Base-by-base conservation (phyloP, 30 jellyfish, hydroid and myxozoan genomes). In the Aurelia aurita complex sp. Pacific region DNA sequence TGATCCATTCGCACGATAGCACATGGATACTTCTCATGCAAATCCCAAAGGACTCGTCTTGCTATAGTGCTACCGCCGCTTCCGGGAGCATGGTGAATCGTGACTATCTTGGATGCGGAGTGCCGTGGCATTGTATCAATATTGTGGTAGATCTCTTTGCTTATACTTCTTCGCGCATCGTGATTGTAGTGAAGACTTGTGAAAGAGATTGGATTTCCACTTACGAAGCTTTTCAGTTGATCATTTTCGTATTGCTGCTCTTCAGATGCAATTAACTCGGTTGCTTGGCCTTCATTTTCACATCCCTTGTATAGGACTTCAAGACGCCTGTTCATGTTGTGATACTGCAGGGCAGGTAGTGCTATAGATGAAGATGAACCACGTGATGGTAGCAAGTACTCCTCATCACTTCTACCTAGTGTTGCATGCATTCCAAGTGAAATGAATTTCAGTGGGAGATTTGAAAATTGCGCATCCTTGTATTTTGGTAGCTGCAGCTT, bases 31-130 rank as follows among this genome's bases (percentile, higher is more conserved):
- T 63, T 51, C 13, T 16, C 16, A 42, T 70, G 91, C 2, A 82
- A 50, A 16, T 82, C 85, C 91, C 91, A 82, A 2, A 82, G 78
- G 7, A 70, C 85, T 3, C 91, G 42, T 54, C 91, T 51, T 6
- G 91, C 91, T n/a, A 82, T 73, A 0, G 91, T 82, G 2, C 85
- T 54, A 2, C 91, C 91, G 14, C 91, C 91, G 33, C 85, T 60
- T 53, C 91, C 91, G 2, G 91, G 91, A 62, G 85, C 75, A 55
- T 82, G 85, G 12, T 64, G 7, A 12, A 82, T 70, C 61, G 61
- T 72, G 12, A 82, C 85, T 1, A 82, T 82, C 64, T 70, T 79
- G 13, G 90, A 64, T 10, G 67, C 34, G 14, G 62, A 23, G 54
- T 2, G 42, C 33, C 63, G 11, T 0, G 35, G 70, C 79, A 82